phyloP scores from a whole-genome alignment of 2,888 invertebrate genomes.

The Stenchaetothrips biformis region DNA sequence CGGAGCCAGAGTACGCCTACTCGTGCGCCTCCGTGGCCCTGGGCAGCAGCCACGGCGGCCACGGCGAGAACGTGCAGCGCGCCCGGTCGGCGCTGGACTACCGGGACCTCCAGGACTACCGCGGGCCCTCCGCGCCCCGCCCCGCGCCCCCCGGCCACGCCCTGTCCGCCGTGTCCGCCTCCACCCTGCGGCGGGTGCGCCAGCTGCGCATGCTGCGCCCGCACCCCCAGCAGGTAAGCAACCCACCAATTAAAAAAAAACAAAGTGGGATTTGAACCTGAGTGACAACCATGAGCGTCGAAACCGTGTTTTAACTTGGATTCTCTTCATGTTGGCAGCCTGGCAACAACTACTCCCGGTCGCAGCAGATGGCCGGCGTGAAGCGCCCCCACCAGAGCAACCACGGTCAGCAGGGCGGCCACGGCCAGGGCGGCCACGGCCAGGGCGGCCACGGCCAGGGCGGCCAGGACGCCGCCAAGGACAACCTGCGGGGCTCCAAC shows the following conservation, averaged over 20 bases:
- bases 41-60: background rate
- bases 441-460: background rate
- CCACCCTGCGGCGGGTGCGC: background rate
- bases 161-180: constrained; percentile 12
- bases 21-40: background rate
- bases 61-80: background rate
- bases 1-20: constrained; percentile 16
- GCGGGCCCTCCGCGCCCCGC: background rate
- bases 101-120: constrained; percentile 11
- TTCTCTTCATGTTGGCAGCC: background rate
- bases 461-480: constrained; percentile 6
- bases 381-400: constrained; percentile 2
- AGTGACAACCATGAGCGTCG: no score
- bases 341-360: constrained; percentile 5
- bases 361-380: constrained; percentile 3
- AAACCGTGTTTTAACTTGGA: no score
- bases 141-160: background rate
- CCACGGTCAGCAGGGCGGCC: background rate
- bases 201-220: constrained; percentile 13
- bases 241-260: no score
- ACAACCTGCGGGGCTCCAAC: background rate
- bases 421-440: background rate
- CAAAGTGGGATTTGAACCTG: no score
- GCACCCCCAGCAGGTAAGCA: constrained; percentile 11
- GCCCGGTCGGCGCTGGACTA: constrained; percentile 6